phyloP scores from a whole-genome alignment of 2,113 vertebrate species.

The Psammodynastes pulverulentus region DNA sequence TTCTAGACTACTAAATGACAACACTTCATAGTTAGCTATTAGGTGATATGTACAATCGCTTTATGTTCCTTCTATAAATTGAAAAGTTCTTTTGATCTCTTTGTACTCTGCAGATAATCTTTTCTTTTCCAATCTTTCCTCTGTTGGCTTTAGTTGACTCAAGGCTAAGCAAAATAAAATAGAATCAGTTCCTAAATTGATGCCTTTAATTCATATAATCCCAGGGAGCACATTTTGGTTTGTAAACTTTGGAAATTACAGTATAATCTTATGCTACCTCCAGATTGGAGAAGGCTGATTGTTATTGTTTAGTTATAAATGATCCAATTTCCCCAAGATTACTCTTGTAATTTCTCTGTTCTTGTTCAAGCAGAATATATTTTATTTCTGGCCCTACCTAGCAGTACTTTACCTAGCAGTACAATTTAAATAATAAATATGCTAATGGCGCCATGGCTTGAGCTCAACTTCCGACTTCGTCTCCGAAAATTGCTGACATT shows the following conservation, averaged over 20 bases:
- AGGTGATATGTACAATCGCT: neutral
- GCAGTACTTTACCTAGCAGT: neutral
- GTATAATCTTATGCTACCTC: neutral
- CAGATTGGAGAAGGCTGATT: neutral
- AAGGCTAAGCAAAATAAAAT: neutral
- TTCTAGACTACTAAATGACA: neutral
- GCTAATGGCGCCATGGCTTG: neutral
- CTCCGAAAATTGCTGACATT: too few relatives aligned
- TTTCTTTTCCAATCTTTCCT: neutral
- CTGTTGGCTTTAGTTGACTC: neutral
- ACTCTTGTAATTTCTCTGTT: neutral
- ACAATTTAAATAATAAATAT: neutral
- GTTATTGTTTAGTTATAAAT: neutral
- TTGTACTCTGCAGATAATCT: neutral
- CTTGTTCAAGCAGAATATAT: neutral
- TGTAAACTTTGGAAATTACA: neutral
- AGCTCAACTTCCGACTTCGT: too few relatives aligned
- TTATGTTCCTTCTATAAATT: slow-evolving; percentile 23
- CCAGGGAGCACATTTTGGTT: neutral
- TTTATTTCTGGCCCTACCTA: neutral
- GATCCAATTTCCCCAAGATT: neutral
- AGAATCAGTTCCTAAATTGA: neutral
- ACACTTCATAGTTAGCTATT: slow-evolving; percentile 10
- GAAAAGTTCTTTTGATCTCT: slow-evolving; percentile 22
- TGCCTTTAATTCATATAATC: neutral